Evolutionary conservation across 2,888 invertebrate species (phyloP).

Genomic region (Eumacrocentrus americanus): DNA sequence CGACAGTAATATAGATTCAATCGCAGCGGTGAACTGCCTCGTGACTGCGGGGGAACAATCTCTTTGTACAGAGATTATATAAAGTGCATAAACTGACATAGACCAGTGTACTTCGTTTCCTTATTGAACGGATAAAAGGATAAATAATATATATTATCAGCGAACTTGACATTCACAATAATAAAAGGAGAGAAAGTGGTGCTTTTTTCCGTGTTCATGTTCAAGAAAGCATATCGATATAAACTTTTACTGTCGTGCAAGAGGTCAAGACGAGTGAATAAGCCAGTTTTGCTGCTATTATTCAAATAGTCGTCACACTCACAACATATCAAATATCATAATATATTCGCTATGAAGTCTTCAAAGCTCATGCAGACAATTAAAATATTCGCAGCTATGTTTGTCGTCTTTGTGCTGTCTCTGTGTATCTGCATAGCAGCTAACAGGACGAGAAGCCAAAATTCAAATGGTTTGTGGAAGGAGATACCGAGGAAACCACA

Average conservation of each 20-base stretch:
- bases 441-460: not conserved
- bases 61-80: no score
- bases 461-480: not conserved
- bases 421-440: slow-evolving; percentile 11
- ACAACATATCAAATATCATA: no score
- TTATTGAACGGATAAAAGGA: no score
- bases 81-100: no score
- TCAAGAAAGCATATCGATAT: slow-evolving; percentile 25
- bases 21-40: no score
- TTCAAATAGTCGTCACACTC: no score
- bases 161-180: not conserved
- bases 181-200: slow-evolving; percentile 6
- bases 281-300: no score
- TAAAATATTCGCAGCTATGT: slow-evolving; percentile 10
- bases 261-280: slow-evolving; percentile 9
- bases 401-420: slow-evolving; percentile 5
- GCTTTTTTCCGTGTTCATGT: slow-evolving; percentile 11
- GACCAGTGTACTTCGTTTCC: no score
- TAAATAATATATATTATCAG: not conserved
- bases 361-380: slow-evolving; percentile 5
- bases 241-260: slow-evolving; percentile 17
- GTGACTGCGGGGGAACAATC: no score
- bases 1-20: no score
- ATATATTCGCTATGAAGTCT: no score
- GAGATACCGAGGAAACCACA: slow-evolving; percentile 52